Percentiles rank a stretch among this genome's conserved stretches.
Conservation (phyloP, 1,140 invertebrate genomes). For the Condylostylus longicornis region DNA sequence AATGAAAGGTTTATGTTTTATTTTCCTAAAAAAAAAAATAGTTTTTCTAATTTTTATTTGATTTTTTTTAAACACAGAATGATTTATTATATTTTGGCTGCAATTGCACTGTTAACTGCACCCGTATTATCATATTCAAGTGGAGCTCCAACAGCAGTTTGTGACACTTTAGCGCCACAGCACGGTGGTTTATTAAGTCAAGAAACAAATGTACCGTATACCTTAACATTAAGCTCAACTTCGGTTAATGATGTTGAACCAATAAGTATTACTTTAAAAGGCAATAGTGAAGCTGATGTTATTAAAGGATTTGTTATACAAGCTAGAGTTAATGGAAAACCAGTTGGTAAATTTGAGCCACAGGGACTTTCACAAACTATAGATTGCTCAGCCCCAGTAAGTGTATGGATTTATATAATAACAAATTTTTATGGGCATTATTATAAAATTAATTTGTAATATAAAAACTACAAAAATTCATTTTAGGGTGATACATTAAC, state of each 20-base stretch:
- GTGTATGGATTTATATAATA: too few relatives aligned
- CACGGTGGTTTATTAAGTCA: slow-evolving; percentile 20
- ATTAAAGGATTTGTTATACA: slow-evolving; percentile 26
- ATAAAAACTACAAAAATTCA: too few relatives aligned
- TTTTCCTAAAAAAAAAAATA: too few relatives aligned
- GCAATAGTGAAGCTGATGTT: too few relatives aligned
- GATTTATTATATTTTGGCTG: neutral
- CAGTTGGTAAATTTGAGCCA: slow-evolving; percentile 23
- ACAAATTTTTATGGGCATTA: neutral
- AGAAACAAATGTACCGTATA: slow-evolving; percentile 2
- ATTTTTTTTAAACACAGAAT: neutral
- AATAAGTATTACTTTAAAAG: too few relatives aligned
- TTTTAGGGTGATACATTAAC: too few relatives aligned
- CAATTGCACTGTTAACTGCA: neutral
- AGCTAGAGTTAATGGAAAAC: slow-evolving; percentile 21
- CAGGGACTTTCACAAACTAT: slow-evolving; percentile 18
- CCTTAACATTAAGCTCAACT: slow-evolving; percentile 6
- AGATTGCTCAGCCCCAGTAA: too few relatives aligned
- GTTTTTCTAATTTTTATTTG: too few relatives aligned
- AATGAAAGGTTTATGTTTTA: too few relatives aligned
- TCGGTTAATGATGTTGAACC: slow-evolving; percentile 13
- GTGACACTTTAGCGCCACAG: slow-evolving; percentile 21
- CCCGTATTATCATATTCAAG: slow-evolving; percentile 13
- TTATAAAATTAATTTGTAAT: too few relatives aligned
- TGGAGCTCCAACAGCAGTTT: slow-evolving; percentile 19